phyloP scores from a whole-genome alignment of 2,888 invertebrate genomes.

The Tipula lateralis region DNA sequence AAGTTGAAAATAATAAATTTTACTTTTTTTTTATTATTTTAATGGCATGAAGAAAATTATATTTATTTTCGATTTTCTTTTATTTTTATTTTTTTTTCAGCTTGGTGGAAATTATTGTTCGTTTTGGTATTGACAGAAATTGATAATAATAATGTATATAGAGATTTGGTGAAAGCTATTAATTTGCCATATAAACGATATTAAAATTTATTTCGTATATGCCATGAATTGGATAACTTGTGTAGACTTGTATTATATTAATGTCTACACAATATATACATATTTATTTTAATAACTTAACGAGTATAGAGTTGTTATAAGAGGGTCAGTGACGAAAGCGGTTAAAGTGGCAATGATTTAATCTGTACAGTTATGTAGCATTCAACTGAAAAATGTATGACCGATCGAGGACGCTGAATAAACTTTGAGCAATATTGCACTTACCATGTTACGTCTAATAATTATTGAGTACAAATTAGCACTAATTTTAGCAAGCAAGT shows the following conservation, averaged over 20 bases:
- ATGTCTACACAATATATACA: background rate
- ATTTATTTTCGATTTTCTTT: slow-evolving; percentile 11
- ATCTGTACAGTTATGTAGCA: no score
- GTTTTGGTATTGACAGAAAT: background rate
- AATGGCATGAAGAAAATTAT: slow-evolving; percentile 19
- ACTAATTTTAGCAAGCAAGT: no score
- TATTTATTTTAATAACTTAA: no score
- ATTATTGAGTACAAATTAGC: no score
- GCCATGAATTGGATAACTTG: background rate
- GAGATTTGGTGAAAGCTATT: background rate
- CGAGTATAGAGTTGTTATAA: no score
- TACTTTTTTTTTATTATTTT: background rate
- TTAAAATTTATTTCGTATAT: background rate
- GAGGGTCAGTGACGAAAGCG: no score
- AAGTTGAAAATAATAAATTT: slow-evolving; percentile 3
- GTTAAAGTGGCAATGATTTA: no score
- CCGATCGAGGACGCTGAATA: no score
- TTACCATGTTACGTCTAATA: no score
- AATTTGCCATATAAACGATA: background rate
- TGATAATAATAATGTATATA: background rate
- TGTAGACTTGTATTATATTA: background rate
- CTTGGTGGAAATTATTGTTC: background rate
- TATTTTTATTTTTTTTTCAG: background rate
- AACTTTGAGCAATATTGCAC: no score
- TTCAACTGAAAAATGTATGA: no score